Evolutionary conservation across 2,888 invertebrate genomes (phyloP).

Genomic region (Eupithecia exiguata): DNA sequence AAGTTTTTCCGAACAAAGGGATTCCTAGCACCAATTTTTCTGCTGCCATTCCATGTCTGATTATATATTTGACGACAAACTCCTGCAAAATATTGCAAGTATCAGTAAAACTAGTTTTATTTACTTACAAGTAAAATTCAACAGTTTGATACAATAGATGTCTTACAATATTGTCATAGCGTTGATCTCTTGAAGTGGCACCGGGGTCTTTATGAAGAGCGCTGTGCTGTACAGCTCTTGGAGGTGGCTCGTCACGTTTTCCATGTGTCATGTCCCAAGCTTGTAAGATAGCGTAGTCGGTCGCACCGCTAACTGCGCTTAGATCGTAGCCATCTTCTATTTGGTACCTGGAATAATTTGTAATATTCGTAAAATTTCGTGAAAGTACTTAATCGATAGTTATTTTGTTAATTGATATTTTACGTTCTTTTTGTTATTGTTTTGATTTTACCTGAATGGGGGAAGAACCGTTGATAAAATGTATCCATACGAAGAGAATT

Average conservation of each 20-base stretch:
- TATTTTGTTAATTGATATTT: not conserved
- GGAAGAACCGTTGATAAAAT: constrained; percentile 84
- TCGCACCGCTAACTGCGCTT: constrained; percentile 82
- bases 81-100: constrained; percentile 70
- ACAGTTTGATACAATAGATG: too few relatives aligned
- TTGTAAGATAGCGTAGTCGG: constrained; percentile 88
- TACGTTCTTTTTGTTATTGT: not conserved
- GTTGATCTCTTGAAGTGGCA: constrained; percentile 69
- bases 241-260: constrained; percentile 72
- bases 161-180: constrained; percentile 77
- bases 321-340: constrained; percentile 88
- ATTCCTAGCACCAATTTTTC: constrained; percentile 88
- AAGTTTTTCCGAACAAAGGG: constrained; percentile 89
- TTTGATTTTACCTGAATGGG: constrained; percentile 76
- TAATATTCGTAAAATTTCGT: not conserved
- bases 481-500: constrained; percentile 83
- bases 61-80: constrained; percentile 87
- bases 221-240: constrained; percentile 79
- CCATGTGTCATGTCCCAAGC: constrained; percentile 84
- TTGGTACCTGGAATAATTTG: constrained; percentile 66
- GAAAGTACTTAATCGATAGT: not conserved
- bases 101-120: not conserved
- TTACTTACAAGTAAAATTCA: not conserved
- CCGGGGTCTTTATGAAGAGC: constrained; percentile 79
- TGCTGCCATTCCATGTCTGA: constrained; percentile 85